A percentile compares a stretch with the other conserved stretches of the same genome.
Conservation (phyloP, 92 coral and sea anemone species). For the Micromussa lordhowensis region DNA sequence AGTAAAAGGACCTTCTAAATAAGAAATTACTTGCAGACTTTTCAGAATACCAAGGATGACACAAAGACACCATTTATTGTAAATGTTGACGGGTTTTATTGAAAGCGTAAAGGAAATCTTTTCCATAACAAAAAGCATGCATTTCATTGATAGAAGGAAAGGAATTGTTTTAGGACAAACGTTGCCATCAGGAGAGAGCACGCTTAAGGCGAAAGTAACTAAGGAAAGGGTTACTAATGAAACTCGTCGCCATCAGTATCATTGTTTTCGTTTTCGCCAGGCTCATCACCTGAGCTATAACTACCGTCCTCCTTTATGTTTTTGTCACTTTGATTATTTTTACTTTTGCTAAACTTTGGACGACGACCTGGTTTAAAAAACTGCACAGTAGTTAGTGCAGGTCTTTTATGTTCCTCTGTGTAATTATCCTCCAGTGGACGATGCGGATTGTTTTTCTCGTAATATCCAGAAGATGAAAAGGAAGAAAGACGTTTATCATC, state of each 20-base stretch:
- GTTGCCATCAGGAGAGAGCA: neutral
- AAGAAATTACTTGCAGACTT: no score
- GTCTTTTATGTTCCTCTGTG: neutral
- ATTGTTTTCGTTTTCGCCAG: constrained; percentile 5
- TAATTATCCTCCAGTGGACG: neutral
- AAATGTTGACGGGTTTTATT: neutral
- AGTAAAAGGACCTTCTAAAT: no score
- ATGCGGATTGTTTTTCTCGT: neutral
- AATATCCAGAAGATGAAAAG: neutral
- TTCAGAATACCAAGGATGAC: no score
- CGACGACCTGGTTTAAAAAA: neutral
- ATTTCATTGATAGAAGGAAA: neutral
- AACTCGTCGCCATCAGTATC: neutral
- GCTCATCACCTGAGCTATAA: constrained; percentile 13
- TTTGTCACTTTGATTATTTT: neutral
- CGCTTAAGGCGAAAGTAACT: no score
- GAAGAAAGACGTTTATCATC: neutral
- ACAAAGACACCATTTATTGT: neutral
- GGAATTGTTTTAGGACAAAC: neutral
- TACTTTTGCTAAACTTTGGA: neutral
- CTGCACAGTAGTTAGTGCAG: neutral
- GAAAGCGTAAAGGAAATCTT: neutral
- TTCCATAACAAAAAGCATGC: neutral
- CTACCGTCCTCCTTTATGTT: neutral
- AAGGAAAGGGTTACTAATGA: neutral